Base-by-base conservation (phyloP, 2,113 vertebrate species). In the Python bivittatus region DNA sequence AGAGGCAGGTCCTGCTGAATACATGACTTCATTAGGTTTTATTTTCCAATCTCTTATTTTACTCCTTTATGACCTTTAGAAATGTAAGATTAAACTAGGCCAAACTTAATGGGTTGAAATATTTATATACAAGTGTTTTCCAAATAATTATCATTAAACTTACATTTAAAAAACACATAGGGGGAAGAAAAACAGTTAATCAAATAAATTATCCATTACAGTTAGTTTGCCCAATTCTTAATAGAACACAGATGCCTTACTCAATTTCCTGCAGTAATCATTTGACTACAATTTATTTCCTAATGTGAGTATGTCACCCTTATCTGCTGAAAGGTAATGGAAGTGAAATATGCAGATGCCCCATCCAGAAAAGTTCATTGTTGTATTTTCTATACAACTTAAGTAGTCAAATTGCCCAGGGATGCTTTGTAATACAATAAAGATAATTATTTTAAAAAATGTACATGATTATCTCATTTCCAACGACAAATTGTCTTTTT, bases 401-500 rank as follows among this genome's bases (percentile, higher is more conserved):
- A 95, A 95, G 90, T 94, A 89, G 27, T 95, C 64, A 25, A 87
- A 92, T 90, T 90, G 91, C 90, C 93, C 90, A 93, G 83, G 85
- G 94, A 88, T 57, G 48, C 84, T 84, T 42, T 38, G 1, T 93
- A 95, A 95, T 91, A 44, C 79, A 95, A 93, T 91, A 89, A 0
- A 0, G 68, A 89, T 91, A 93, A 93, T 84, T 86, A 86, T n/a
- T n/a, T n/a, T 91, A 93, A 96, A 94, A 96, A 94, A 61, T 87
- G 72, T 83, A 44, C 42, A 15, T 64, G 64, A 93, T 96, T 93
- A 86, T 84, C 88, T 92, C 68, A 91, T 96, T 94, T 94, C 90
- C 92, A 93, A 57, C 93, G 91, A 93, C 92, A 93, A 88, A 92
- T 93, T 91, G 20, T 72, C 53, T 93, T 94, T 96, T 95, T 94